Evolutionary conservation across 2,888 invertebrate species (phyloP).

Genomic region (Scaptomyza reducta): DNA sequence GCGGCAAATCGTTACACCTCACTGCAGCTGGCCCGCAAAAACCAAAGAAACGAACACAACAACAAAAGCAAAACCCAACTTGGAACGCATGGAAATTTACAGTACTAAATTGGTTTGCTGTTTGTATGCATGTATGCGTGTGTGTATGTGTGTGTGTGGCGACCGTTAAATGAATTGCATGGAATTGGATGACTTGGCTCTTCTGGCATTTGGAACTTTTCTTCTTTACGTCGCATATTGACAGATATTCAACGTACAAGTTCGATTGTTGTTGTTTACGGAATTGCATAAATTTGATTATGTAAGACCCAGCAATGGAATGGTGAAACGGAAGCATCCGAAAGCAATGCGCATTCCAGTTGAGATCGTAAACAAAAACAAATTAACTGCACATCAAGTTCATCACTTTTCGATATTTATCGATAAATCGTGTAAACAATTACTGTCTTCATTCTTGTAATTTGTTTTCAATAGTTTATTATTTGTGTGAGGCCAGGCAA

Average conservation of each 20-base stretch:
- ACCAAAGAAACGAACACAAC: too few species aligned
- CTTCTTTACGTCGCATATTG: constrained; percentile 29
- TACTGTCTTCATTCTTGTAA: too few species aligned
- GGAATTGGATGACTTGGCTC: constrained; percentile 37
- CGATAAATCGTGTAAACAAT: neutral
- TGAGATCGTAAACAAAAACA: constrained; percentile 2
- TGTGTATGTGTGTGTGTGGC: constrained; percentile 35
- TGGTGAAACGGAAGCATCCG: constrained; percentile 44
- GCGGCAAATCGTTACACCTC: constrained; percentile 46
- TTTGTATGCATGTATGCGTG: neutral
- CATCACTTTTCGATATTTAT: neutral
- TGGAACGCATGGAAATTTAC: constrained; percentile 52
- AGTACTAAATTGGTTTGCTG: constrained; percentile 42
- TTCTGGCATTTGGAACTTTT: constrained; percentile 34
- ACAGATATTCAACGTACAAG: constrained; percentile 32
- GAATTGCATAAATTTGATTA: constrained; percentile 70
- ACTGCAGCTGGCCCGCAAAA: too few species aligned
- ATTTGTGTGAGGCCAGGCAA: neutral
- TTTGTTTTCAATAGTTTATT: too few species aligned
- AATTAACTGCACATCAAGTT: neutral
- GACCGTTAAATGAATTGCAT: constrained; percentile 71
- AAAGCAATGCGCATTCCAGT: neutral
- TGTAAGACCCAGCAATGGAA: constrained; percentile 51
- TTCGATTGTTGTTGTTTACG: constrained; percentile 69
- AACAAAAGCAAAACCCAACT: neutral